Conservation (phyloP, 23 tunicate genomes). For the Ciona savignyi region DNA sequence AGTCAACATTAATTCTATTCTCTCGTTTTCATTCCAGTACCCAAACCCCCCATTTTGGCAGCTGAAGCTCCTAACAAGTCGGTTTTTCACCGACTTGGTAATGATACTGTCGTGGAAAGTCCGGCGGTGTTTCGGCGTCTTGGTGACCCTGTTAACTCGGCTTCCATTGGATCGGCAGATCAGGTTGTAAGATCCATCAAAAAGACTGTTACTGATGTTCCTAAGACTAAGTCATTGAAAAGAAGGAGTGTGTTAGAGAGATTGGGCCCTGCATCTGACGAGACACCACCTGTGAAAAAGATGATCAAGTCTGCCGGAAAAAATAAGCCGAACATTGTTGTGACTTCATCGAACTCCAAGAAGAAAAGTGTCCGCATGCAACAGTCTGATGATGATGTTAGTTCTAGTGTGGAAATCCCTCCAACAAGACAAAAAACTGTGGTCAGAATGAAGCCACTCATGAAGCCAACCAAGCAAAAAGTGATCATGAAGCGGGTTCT, state of each 20-base stretch:
- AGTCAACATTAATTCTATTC: too few species aligned
- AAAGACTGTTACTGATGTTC: neutral
- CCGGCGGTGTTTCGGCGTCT: conserved; percentile 42
- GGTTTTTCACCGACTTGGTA: conserved; percentile 52
- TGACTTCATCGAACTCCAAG: neutral
- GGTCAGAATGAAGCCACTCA: neutral
- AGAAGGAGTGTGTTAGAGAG: conserved; percentile 43
- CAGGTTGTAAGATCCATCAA: conserved; percentile 16
- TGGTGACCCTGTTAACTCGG: conserved; percentile 38
- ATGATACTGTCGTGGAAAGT: conserved; percentile 12
- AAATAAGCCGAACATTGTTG: neutral
- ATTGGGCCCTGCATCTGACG: conserved; percentile 29
- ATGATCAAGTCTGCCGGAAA: neutral
- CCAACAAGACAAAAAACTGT: neutral
- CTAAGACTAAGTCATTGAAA: neutral
- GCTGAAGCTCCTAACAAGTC: too few species aligned
- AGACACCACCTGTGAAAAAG: neutral
- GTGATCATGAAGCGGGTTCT: conserved; percentile 1
- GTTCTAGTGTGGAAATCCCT: neutral
- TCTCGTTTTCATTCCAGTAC: too few species aligned
- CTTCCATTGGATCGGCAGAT: neutral
- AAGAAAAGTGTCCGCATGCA: neutral
- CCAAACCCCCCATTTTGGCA: too few species aligned
- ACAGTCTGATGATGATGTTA: neutral
- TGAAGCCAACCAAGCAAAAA: conserved; percentile 1